A percentile compares a stretch with the other conserved stretches of the same genome.
Conservation (phyloP, 2,113 vertebrate species). For the Oreocharis arfaki region DNA sequence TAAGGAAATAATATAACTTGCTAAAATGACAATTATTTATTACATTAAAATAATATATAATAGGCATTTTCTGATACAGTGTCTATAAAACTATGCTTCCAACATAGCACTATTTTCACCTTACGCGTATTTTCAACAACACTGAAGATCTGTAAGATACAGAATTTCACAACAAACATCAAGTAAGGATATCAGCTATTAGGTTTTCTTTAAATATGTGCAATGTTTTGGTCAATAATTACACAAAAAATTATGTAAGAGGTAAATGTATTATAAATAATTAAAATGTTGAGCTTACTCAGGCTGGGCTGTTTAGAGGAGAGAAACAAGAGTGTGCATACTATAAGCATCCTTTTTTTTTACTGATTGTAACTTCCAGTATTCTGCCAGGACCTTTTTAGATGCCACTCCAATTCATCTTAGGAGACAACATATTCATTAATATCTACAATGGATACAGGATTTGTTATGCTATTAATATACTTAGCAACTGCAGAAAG, state of each 20-base stretch:
- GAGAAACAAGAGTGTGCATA: background rate
- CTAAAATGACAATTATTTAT: background rate
- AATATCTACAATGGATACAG: background rate
- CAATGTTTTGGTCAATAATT: background rate
- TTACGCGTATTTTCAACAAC: background rate
- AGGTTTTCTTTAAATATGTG: background rate
- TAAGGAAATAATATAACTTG: background rate
- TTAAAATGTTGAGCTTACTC: background rate
- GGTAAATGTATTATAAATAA: background rate
- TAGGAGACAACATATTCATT: background rate
- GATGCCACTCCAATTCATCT: background rate
- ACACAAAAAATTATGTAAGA: background rate
- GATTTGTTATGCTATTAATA: background rate
- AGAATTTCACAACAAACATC: background rate
- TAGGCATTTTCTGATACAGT: background rate
- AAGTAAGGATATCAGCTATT: background rate
- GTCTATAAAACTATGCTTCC: background rate
- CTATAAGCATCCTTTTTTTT: rapidly evolving
- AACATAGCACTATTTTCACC: background rate
- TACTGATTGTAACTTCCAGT: background rate
- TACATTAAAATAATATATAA: background rate
- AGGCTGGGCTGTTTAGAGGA: background rate
- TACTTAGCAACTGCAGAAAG: background rate
- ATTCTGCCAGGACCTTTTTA: background rate
- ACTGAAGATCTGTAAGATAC: background rate